Evolutionary conservation across 1,140 invertebrate species (phyloP).

Genomic region (Eumaeus atala): DNA sequence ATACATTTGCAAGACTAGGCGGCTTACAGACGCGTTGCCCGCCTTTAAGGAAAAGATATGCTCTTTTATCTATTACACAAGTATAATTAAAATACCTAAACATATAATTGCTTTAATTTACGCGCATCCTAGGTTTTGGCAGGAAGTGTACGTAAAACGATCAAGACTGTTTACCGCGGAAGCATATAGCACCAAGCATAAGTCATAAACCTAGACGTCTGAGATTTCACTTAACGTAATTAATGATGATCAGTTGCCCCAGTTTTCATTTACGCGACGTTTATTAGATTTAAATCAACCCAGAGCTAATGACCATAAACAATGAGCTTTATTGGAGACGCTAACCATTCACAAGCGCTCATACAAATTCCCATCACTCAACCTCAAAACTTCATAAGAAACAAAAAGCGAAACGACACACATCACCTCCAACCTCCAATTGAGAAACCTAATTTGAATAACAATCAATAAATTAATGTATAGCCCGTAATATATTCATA

Average conservation of each 20-base stretch:
- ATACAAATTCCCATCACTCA: conserved; percentile 40
- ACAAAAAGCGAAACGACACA: conserved; percentile 48
- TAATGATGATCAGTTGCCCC: not conserved
- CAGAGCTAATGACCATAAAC: not conserved
- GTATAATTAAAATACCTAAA: no score
- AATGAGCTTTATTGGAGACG: conserved; percentile 2
- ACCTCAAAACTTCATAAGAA: conserved; percentile 42
- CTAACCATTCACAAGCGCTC: conserved; percentile 8
- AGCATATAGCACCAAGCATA: no score
- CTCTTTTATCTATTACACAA: no score
- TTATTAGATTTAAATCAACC: conserved; percentile 3
- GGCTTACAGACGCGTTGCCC: no score
- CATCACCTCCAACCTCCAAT: conserved; percentile 67
- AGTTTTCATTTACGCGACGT: not conserved
- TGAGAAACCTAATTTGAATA: conserved; percentile 72
- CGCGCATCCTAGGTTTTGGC: no score
- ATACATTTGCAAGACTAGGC: no score
- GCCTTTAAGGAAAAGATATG: no score
- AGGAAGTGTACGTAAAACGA: no score
- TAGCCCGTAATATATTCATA: conserved; percentile 66
- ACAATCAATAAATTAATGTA: conserved; percentile 73
- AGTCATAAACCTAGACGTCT: no score
- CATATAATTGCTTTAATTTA: no score
- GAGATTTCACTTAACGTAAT: not conserved
- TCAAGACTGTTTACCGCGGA: no score